Conservation (phyloP, 2,888 invertebrate genomes). For the Agonum fuliginosum region DNA sequence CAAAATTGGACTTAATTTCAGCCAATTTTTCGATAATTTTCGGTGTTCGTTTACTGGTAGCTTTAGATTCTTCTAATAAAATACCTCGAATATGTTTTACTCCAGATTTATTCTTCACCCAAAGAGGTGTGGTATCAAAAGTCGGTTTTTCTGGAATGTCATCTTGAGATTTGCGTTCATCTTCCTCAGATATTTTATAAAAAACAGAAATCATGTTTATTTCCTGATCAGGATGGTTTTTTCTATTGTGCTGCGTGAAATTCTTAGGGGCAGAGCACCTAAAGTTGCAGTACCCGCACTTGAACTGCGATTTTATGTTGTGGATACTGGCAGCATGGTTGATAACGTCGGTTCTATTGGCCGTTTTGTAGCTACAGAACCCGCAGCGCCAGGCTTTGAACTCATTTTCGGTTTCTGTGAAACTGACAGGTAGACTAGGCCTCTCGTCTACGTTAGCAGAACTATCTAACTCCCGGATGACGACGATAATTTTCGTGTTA, state of each 20-base stretch:
- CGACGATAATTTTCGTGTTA: constrained; percentile 71
- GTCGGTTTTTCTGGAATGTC: constrained; percentile 66
- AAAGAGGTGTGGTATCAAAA: constrained; percentile 78
- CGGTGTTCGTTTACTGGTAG: constrained; percentile 51
- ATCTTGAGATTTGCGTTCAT: constrained; percentile 65
- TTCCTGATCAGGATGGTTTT: constrained; percentile 75
- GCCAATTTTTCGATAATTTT: constrained; percentile 64
- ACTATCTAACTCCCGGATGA: constrained; percentile 70
- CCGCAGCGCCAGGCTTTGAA: constrained; percentile 83
- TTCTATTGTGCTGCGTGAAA: constrained; percentile 78
- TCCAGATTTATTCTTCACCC: constrained; percentile 76
- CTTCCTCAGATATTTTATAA: constrained; percentile 72
- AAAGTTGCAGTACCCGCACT: constrained; percentile 82
- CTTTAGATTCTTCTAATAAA: constrained; percentile 74
- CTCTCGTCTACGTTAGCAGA: constrained; percentile 61
- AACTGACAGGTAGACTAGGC: constrained; percentile 62
- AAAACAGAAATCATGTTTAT: constrained; percentile 75
- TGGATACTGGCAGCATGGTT: constrained; percentile 78
- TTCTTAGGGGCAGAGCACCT: constrained; percentile 75
- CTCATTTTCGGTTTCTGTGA: constrained; percentile 72
- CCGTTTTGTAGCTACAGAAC: constrained; percentile 78
- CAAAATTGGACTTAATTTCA: constrained; percentile 61
- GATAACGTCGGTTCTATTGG: constrained; percentile 77
- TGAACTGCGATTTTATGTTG: constrained; percentile 80
- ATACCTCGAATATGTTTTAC: constrained; percentile 78